phyloP scores from a whole-genome alignment of 2,797 vertebrate species.

The Acanthurus tractus region DNA sequence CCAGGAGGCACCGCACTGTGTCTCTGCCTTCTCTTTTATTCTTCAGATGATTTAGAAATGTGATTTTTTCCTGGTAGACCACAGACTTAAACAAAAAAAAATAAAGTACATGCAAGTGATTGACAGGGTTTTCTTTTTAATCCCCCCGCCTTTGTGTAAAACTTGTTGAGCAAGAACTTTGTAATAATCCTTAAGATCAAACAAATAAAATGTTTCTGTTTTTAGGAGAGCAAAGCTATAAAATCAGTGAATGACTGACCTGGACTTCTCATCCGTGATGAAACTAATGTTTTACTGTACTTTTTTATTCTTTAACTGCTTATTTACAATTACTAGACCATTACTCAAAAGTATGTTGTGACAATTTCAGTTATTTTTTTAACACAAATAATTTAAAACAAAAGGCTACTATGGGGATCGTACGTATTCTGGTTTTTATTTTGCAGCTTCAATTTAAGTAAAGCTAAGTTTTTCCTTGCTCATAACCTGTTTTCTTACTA shows the following conservation, averaged over 20 bases:
- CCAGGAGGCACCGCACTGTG: not conserved
- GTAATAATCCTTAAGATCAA: not conserved
- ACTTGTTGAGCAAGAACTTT: not conserved
- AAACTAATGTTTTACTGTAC: not conserved
- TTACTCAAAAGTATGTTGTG: not conserved
- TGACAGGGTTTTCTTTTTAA: not conserved
- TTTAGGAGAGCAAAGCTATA: not conserved
- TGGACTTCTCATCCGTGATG: not conserved
- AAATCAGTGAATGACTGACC: not conserved
- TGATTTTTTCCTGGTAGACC: not conserved
- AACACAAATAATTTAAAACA: not conserved
- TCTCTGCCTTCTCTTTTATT: not conserved
- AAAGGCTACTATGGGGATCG: not conserved
- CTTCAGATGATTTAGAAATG: not conserved
- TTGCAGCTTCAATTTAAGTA: not conserved
- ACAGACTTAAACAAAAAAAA: not conserved
- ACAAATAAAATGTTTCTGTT: not conserved
- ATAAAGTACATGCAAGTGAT: not conserved
- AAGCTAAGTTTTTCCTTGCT: not conserved
- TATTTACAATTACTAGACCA: not conserved
- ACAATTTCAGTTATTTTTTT: not conserved
- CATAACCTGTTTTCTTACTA: conserved; percentile 13
- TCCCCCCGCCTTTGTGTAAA: not conserved
- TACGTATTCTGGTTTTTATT: not conserved
- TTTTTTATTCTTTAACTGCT: not conserved